phyloP scores from a whole-genome alignment of 2,888 invertebrate genomes.

The Dioctria linearis region DNA sequence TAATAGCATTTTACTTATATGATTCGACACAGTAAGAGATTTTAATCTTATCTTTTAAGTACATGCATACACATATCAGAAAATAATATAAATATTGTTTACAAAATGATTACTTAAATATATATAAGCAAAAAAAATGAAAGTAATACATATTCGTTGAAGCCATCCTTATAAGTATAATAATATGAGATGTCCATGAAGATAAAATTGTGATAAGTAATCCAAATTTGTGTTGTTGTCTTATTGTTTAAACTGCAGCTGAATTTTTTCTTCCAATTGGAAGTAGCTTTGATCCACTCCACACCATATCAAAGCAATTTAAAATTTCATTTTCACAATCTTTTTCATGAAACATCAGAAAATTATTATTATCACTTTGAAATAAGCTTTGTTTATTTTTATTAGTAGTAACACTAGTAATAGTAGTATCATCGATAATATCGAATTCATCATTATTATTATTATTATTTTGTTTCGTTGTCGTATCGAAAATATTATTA shows the following conservation, averaged over 20 bases:
- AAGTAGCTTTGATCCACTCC: slow-evolving; percentile 19
- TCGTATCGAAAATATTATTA: slow-evolving; percentile 4
- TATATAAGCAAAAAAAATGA: no score
- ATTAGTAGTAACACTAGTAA: no score
- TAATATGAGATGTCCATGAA: no score
- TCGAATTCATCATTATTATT: no score
- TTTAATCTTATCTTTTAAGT: slow-evolving; percentile 30
- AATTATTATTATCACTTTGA: slow-evolving; percentile 60
- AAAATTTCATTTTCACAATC: slow-evolving; percentile 66
- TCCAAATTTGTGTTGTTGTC: neutral
- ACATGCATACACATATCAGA: slow-evolving; percentile 13
- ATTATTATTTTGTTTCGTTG: neutral
- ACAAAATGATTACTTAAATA: no score
- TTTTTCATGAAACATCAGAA: slow-evolving; percentile 63
- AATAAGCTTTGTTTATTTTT: no score
- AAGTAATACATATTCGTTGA: no score
- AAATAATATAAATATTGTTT: no score
- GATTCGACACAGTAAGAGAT: neutral
- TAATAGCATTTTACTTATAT: no score
- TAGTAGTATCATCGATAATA: no score
- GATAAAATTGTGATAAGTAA: neutral
- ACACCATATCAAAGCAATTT: slow-evolving; percentile 71
- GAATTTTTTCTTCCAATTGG: slow-evolving; percentile 52
- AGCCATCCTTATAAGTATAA: no score
- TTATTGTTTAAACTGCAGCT: slow-evolving; percentile 20